phyloP scores from a whole-genome alignment of 1,140 invertebrate genomes.

The Tetranychus cinnabarinus region DNA sequence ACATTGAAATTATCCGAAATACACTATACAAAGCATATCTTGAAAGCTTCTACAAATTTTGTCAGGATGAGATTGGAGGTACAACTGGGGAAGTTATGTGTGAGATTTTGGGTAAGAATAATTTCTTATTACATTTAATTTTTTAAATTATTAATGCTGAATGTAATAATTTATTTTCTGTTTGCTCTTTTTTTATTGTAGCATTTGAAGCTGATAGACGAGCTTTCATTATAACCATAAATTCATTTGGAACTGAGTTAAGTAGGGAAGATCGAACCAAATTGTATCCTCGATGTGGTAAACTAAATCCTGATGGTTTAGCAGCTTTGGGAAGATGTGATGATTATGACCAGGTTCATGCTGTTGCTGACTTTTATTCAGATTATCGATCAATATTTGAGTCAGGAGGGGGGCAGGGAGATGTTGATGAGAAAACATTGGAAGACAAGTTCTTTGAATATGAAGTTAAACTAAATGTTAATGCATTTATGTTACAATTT shows the following conservation, averaged over 20 bases:
- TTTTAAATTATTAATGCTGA: neutral
- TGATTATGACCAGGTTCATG: constrained; percentile 97
- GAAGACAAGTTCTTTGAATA: constrained; percentile 99
- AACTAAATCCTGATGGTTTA: constrained; percentile 87
- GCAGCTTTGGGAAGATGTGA: constrained; percentile 85
- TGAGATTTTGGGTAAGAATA: constrained; percentile 64
- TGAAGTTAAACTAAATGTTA: constrained; percentile 82
- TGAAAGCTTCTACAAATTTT: constrained; percentile 95
- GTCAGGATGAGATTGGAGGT: constrained; percentile 72
- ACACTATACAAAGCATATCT: constrained; percentile 95
- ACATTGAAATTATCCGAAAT: constrained; percentile 98
- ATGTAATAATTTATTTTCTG: neutral
- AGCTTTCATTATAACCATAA: constrained; percentile 98
- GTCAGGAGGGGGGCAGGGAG: constrained; percentile 53
- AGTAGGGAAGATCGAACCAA: constrained; percentile 95
- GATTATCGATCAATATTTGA: constrained; percentile 94
- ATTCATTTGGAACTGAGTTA: constrained; percentile 97
- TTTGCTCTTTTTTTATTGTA: neutral
- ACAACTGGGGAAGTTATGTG: constrained; percentile 98
- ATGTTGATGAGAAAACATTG: constrained; percentile 68
- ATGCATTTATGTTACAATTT: constrained; percentile 96
- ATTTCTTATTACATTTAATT: neutral
- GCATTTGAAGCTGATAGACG: constrained; percentile 91
- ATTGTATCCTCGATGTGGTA: constrained; percentile 89
- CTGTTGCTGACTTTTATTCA: constrained; percentile 90